phyloP scores from a whole-genome alignment of 1,140 invertebrate species.

The Centruroides sculpturatus region DNA sequence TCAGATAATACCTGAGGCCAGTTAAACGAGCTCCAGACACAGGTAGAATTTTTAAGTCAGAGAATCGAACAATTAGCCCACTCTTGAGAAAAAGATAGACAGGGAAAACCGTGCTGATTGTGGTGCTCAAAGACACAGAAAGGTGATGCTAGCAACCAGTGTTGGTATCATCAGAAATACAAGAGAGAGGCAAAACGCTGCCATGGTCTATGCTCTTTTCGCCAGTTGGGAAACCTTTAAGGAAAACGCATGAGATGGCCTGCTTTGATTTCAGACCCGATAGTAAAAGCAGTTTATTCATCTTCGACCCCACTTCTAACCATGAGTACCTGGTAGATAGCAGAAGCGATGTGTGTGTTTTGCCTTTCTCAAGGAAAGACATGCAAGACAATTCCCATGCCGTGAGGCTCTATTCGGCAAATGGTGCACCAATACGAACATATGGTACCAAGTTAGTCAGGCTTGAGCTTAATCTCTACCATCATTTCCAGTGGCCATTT shows the following conservation, averaged over 20 bases:
- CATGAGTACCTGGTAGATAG: neutral
- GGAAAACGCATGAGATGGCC: neutral
- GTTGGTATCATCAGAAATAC: no score
- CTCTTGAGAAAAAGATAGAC: no score
- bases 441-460: constrained; percentile 2
- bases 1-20: no score
- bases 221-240: neutral
- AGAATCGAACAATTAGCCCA: no score
- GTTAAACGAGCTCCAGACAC: no score
- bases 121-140: no score
- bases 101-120: no score
- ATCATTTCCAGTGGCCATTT: constrained; percentile 4
- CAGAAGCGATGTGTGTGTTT: neutral
- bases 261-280: neutral
- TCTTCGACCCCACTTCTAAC: neutral
- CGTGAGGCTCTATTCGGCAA: constrained; percentile 1
- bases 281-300: neutral
- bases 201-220: no score
- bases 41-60: no score
- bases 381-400: no score
- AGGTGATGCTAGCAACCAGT: no score
- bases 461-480: neutral
- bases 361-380: neutral
- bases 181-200: no score
- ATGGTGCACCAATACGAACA: constrained; percentile 5